These are phyloP conservation scores for Arenaria interpres DNA, from an alignment of 2,113 vertebrate species.

Conservation along the genomic window DNA sequence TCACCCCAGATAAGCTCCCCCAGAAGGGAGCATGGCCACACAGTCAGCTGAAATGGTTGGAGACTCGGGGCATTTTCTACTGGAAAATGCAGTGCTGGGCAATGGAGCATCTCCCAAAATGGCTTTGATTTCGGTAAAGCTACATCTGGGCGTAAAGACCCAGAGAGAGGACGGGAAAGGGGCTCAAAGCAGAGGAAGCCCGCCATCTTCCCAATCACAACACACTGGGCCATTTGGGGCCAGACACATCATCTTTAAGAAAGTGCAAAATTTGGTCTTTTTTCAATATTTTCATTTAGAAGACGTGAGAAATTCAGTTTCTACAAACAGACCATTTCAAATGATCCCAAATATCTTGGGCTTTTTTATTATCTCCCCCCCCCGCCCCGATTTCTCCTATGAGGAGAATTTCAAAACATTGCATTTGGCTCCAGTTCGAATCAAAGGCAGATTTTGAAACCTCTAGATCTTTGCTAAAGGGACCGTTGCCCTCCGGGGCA, in stretches of 20 bases:
- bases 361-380: neutral
- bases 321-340: neutral
- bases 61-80: neutral
- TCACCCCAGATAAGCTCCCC: neutral
- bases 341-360: neutral
- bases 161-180: accelerated
- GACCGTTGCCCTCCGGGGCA: neutral
- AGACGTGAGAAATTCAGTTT: neutral
- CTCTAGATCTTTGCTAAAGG: slow-evolving; percentile 29
- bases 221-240: neutral
- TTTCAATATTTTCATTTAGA: neutral
- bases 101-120: neutral
- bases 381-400: neutral
- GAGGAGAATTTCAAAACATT: slow-evolving; percentile 38
- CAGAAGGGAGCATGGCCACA: neutral
- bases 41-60: neutral
- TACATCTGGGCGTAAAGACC: neutral
- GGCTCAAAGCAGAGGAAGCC: neutral
- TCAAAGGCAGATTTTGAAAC: slow-evolving; percentile 44
- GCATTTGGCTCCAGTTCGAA: neutral
- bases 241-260: neutral
- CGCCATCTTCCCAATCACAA: neutral
- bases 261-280: neutral
- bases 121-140: neutral
- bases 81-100: neutral